Evolutionary conservation across 1,140 invertebrate species (phyloP).

Genomic region (Zaprionus nigranus): DNA sequence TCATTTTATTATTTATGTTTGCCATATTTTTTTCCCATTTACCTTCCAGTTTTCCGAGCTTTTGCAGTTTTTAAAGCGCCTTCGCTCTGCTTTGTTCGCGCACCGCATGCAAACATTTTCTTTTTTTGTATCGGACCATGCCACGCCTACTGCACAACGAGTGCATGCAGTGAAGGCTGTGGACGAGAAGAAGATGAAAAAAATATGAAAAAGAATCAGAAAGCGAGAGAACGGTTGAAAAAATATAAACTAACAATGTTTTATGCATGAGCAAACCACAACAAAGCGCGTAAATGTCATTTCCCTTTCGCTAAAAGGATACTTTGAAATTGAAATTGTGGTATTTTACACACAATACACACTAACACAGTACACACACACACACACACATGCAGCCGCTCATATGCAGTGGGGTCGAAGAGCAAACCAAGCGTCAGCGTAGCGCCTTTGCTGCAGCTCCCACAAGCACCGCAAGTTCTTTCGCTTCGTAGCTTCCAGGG

Average conservation of each 20-base stretch:
- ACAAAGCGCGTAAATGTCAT: conserved; percentile 83
- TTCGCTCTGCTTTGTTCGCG: conserved; percentile 31
- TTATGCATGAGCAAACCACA: conserved; percentile 80
- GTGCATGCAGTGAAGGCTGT: conserved; percentile 25
- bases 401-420: conserved; percentile 13
- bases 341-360: conserved; percentile 52
- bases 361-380: conserved; percentile 18
- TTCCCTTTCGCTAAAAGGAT: conserved; percentile 82
- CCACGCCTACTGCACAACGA: conserved; percentile 43
- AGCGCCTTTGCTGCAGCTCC: conserved; percentile 21
- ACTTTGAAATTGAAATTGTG: conserved; percentile 83
- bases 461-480: background rate
- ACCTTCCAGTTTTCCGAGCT: conserved; percentile 53
- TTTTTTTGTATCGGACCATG: conserved; percentile 28
- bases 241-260: conserved; percentile 77
- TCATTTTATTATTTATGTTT: conserved; percentile 53
- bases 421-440: conserved; percentile 12
- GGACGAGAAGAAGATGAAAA: conserved; percentile 18
- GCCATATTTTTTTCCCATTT: conserved; percentile 24
- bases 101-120: conserved; percentile 42
- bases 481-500: background rate
- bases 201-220: conserved; percentile 14
- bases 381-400: background rate
- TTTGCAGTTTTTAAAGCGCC: conserved; percentile 35
- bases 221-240: conserved; percentile 19